These are phyloP conservation scores for Nyctibius grandis DNA, from an alignment of 2,797 vertebrate species.

Conservation along the genomic window DNA sequence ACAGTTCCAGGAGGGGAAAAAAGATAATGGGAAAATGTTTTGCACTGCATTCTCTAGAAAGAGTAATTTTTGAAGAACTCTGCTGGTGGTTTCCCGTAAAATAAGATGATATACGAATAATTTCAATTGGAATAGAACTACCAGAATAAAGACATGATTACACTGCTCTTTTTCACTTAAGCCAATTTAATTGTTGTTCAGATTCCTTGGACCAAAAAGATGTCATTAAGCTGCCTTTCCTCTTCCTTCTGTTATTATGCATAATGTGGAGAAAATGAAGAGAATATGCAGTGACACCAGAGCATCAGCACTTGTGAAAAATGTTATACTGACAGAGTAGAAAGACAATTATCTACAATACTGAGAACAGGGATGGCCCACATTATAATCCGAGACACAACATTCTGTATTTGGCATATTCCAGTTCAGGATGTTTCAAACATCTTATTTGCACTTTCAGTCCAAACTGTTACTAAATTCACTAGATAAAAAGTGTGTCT, in stretches of 20 bases:
- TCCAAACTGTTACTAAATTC: neutral
- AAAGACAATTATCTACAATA: neutral
- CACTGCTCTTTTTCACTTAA: neutral
- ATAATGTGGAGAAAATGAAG: neutral
- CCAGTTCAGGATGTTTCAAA: neutral
- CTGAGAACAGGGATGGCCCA: neutral
- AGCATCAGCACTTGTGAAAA: neutral
- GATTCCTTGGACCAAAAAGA: neutral
- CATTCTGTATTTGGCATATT: neutral
- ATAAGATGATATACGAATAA: neutral
- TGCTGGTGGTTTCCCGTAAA: neutral
- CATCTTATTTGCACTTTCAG: neutral
- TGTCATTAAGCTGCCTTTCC: neutral
- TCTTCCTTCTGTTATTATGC: neutral
- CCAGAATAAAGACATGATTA: neutral
- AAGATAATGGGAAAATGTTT: neutral
- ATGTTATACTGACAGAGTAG: neutral
- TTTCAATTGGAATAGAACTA: neutral
- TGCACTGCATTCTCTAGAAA: neutral
- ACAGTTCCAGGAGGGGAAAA: neutral
- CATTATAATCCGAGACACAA: neutral
- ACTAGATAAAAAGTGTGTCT: neutral
- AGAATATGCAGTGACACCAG: neutral
- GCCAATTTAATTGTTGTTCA: neutral
- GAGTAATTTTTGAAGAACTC: neutral